Conservation (phyloP, 2,888 invertebrate species). For the Eubasilissa splendida region DNA sequence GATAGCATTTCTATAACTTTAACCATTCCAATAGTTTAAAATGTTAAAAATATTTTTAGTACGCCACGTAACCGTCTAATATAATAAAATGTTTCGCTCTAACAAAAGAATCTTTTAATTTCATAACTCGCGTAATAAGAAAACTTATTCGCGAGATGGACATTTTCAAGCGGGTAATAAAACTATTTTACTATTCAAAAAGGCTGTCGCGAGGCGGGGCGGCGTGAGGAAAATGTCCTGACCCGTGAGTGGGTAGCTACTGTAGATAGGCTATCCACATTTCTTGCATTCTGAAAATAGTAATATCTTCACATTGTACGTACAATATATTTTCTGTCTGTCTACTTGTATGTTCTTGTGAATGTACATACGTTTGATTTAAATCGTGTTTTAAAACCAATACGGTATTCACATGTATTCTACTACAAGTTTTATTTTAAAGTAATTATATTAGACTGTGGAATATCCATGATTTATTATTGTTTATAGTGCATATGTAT, state of each 20-base stretch:
- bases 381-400: too few species aligned
- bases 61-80: constrained; percentile 20
- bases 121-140: constrained; percentile 9
- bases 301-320: not conserved
- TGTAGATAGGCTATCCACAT: not conserved
- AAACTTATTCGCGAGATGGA: not conserved
- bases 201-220: constrained; percentile 14
- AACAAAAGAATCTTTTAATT: constrained; percentile 18
- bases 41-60: constrained; percentile 4
- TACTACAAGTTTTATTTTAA: too few species aligned
- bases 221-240: constrained; percentile 18
- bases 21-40: not conserved
- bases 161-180: constrained; percentile 9
- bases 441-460: too few species aligned
- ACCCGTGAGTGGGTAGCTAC: not conserved
- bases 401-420: too few species aligned
- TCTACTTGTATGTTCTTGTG: too few species aligned
- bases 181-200: constrained; percentile 15
- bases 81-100: not conserved
- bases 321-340: not conserved
- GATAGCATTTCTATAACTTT: not conserved
- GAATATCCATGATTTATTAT: too few species aligned
- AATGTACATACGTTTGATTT: too few species aligned
- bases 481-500: too few species aligned
- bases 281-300: constrained; percentile 10